These are phyloP conservation scores for Elysia chlorotica DNA, from an alignment of 1,140 invertebrate species.

Conservation along the genomic window DNA sequence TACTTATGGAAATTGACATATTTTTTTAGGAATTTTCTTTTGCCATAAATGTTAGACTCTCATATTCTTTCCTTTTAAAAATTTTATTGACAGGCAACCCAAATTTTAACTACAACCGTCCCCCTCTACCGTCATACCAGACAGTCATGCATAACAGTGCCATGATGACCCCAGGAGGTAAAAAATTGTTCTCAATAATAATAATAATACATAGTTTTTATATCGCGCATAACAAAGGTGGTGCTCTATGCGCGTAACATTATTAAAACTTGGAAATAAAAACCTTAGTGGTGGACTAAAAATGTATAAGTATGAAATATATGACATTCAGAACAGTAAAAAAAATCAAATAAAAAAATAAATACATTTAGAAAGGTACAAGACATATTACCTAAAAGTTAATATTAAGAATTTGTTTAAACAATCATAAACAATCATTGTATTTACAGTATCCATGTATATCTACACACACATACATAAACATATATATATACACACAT, in stretches of 20 bases:
- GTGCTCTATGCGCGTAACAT: neutral
- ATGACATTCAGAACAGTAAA: no score
- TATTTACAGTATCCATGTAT: no score
- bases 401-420: no score
- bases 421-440: no score
- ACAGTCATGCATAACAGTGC: slow-evolving; percentile 53
- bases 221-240: neutral
- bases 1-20: neutral
- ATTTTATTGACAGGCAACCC: neutral
- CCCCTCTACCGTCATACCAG: slow-evolving; percentile 56
- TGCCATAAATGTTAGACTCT: neutral
- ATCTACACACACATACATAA: no score
- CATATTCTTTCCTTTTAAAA: neutral
- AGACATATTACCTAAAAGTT: no score
- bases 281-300: neutral
- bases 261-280: neutral
- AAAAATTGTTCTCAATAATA: neutral
- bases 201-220: no score
- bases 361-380: no score
- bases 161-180: slow-evolving; percentile 25
- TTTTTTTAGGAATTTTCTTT: neutral
- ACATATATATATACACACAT: no score
- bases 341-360: no score
- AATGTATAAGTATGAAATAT: neutral
- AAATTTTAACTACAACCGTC: slow-evolving; percentile 26